Base-by-base conservation (phyloP, 2,797 vertebrate genomes). In the Tenualosa thibaudeaui region DNA sequence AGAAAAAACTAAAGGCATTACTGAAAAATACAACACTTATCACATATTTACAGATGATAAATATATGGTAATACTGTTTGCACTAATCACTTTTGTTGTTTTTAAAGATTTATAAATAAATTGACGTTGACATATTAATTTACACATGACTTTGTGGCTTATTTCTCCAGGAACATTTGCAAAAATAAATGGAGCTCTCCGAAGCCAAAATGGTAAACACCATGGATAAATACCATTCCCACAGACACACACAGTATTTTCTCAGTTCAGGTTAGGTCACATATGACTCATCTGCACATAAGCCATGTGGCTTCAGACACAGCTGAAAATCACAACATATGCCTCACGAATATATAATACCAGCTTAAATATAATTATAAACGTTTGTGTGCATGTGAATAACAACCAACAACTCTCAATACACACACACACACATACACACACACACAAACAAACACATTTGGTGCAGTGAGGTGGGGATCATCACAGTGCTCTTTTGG, bases 381-480 rank as follows among this genome's bases (percentile, higher is more conserved):
- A 17, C 2, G 40, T 78, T 15, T 43, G 19, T 22, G 19, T 46
- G 54, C 54, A 78, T 78, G 71, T 19, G 31, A 15, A 75, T 40
- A 22, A 75, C 17, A 78, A 17, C 40, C 40, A 78, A 49, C 46
- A 49, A 49, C 46, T 3, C 46, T 15, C 40, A 78, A 78, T 15
- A 22, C 71, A 40, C 31, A 19, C 31, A 19, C 68, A 40, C 31
- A 19, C 68, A 40, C 68, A 40, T 13, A 19, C 68, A 40, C 82
- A 83, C 81, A 75, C 24, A 81, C 37, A 26, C 17, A 78, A 26
- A 78, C 71, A 78, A 37, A 43, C 68, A 40, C 37, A 75, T 19
- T 5, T 37, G 13, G 5, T 19, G 37, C 37, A 75, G 40, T 46
- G 22, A 17, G 50, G 84, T 51, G 43, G 24, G 7, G 5, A 10